Evolutionary conservation across 2,888 invertebrate genomes (phyloP), one percentile per base, ranked within the genome.

Genomic region (Microchrysa polita): DNA sequence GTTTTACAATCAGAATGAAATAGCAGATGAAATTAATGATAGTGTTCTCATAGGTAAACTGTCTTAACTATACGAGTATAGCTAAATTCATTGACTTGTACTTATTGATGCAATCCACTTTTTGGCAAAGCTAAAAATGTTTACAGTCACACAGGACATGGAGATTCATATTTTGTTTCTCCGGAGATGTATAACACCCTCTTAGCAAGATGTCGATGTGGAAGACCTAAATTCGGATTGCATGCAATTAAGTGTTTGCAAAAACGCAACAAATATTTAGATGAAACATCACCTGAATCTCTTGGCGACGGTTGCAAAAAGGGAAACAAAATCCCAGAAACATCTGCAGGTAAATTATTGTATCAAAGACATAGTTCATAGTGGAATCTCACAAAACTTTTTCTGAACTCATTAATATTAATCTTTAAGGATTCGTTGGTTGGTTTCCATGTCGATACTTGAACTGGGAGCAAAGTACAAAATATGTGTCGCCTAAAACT

Each of bases 221-320:
- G 84, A 12, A 80, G 84, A 22, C 78, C 76, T 10, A 81, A 80
- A 59, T 78, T 77, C 67, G 80, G 80, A n/a, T 76, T 78, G 5
- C 84, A 84, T 75, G 76, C 82, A 77, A 77, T 81, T 20, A 84
- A 82, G 77, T 84, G 84, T 76, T 75, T 84, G 27, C 84, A 84
- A 75, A 82, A 80, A 40, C 79, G 20, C 67, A 80, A n/a, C 77
- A 79, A 80, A 72, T 78, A 79, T 72, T 77, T 77, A 67, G 63
- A 73, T 12, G 61, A 73, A 2, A 53, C 22, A n/a, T 10, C 12
- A 48, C 48, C 63, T 1, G 14, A 12, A 10, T 20, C n/a, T 10
- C 18, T 16, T 20, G 44, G 12, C 10, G n/a, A n/a, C n/a, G n/a
- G n/a, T n/a, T n/a, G n/a, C n/a, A n/a, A 18, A 23, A 48, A 48